Evolutionary conservation across 2,797 vertebrate species (phyloP).

Genomic region (Acrossocheilus fasciatus): DNA sequence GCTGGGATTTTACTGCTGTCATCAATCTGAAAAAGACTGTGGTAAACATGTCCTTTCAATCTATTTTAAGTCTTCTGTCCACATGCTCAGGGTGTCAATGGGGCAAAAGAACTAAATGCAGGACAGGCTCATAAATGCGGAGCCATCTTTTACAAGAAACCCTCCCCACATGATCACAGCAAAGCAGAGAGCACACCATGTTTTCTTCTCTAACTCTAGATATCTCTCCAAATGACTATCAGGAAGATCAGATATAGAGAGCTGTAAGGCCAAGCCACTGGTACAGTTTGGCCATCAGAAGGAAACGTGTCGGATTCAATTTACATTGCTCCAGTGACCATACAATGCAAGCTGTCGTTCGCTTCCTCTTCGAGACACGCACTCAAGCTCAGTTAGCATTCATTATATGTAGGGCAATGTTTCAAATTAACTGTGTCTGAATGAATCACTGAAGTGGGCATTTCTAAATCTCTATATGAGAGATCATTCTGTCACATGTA

Average conservation of each 20-base stretch:
- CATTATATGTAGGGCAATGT: slow-evolving; percentile 5
- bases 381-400: background rate
- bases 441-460: slow-evolving; percentile 21
- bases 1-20: background rate
- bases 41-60: slow-evolving; percentile 11
- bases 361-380: slow-evolving; percentile 10
- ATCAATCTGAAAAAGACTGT: background rate
- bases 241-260: background rate
- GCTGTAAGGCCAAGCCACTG: background rate
- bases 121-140: background rate
- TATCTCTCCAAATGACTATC: background rate
- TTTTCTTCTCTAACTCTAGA: background rate
- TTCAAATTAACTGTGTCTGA: slow-evolving; percentile 22
- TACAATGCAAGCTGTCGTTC: background rate
- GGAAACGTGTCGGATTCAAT: slow-evolving; percentile 26
- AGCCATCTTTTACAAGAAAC: background rate
- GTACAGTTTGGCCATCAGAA: background rate
- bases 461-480: background rate
- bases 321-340: slow-evolving; percentile 9
- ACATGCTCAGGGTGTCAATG: slow-evolving; percentile 19
- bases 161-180: background rate
- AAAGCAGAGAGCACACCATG: background rate
- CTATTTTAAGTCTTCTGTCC: slow-evolving; percentile 34
- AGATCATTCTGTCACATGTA: slow-evolving; percentile 11
- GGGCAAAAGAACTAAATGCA: background rate